phyloP scores from a whole-genome alignment of 2,888 invertebrate species.

The Rhimphoctona megacephalus region DNA sequence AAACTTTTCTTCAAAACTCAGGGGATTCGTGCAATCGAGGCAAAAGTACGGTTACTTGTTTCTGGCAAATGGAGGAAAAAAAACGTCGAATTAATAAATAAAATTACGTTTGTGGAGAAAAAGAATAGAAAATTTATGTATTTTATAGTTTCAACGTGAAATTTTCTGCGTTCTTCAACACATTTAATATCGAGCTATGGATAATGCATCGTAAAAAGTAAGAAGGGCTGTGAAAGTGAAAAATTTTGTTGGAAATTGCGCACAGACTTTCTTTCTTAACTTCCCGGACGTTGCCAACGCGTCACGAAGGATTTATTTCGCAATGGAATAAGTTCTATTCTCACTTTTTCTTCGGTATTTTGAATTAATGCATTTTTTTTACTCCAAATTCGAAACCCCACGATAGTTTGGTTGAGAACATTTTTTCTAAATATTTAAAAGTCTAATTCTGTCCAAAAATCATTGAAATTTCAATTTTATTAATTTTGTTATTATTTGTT shows the following conservation, averaged over 20 bases:
- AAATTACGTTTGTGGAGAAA: not conserved
- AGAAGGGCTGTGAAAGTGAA: slow-evolving; percentile 43
- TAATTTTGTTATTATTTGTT: no score
- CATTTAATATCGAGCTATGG: not conserved
- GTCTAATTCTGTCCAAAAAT: not conserved
- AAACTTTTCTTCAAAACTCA: slow-evolving; percentile 28
- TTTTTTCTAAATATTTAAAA: no score
- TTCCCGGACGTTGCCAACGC: slow-evolving; percentile 2
- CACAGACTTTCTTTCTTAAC: slow-evolving; percentile 34
- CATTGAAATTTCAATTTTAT: not conserved
- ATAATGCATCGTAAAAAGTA: slow-evolving; percentile 8
- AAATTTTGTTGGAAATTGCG: slow-evolving; percentile 36
- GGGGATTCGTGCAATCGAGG: slow-evolving; percentile 35
- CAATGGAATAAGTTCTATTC: not conserved
- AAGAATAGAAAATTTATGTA: not conserved
- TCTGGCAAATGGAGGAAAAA: slow-evolving; percentile 18
- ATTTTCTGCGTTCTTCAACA: not conserved
- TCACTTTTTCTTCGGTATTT: slow-evolving; percentile 8
- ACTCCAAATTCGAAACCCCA: not conserved
- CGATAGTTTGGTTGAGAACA: no score
- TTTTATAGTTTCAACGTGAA: not conserved
- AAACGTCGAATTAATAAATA: not conserved
- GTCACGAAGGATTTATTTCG: slow-evolving; percentile 25
- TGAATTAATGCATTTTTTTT: not conserved
- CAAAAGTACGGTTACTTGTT: slow-evolving; percentile 36